Conservation (phyloP, 2,113 vertebrate genomes). For the Amblyornis subalaris region DNA sequence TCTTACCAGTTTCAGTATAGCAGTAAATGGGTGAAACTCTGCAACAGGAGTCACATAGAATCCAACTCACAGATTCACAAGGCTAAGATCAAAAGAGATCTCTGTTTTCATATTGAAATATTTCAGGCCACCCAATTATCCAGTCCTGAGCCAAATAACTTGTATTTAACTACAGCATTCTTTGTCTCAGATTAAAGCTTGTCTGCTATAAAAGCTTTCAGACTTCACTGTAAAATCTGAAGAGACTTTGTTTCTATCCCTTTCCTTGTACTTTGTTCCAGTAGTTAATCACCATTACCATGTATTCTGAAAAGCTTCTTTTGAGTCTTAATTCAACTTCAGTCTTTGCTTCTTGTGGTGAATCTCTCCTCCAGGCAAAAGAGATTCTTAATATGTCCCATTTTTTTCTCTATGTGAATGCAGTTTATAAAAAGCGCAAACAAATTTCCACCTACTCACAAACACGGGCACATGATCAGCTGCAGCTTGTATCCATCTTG, state of each 20-base stretch:
- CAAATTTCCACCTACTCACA: not conserved
- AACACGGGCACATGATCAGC: not conserved
- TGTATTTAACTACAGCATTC: constrained; percentile 14
- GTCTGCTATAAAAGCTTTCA: not conserved
- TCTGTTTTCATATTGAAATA: constrained; percentile 11
- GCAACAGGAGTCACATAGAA: not conserved
- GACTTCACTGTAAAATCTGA: constrained; percentile 16
- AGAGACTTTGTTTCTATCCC: not conserved
- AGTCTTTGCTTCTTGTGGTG: not conserved
- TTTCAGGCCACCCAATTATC: not conserved
- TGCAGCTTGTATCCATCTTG: not conserved
- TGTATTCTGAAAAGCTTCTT: constrained; percentile 28
- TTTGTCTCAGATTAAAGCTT: constrained; percentile 39
- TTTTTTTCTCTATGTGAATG: not conserved
- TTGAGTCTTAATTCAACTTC: constrained; percentile 18
- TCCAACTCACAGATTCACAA: not conserved
- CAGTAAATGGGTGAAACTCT: not conserved
- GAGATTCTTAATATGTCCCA: not conserved
- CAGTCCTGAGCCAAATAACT: not conserved
- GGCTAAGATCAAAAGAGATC: not conserved
- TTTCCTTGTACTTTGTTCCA: constrained; percentile 20
- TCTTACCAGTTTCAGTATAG: rapidly evolving
- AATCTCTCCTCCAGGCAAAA: not conserved
- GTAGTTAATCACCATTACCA: constrained; percentile 26
- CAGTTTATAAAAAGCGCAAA: not conserved